phyloP scores from a whole-genome alignment of 2,797 vertebrate species.

The Cyclopterus lumpus region DNA sequence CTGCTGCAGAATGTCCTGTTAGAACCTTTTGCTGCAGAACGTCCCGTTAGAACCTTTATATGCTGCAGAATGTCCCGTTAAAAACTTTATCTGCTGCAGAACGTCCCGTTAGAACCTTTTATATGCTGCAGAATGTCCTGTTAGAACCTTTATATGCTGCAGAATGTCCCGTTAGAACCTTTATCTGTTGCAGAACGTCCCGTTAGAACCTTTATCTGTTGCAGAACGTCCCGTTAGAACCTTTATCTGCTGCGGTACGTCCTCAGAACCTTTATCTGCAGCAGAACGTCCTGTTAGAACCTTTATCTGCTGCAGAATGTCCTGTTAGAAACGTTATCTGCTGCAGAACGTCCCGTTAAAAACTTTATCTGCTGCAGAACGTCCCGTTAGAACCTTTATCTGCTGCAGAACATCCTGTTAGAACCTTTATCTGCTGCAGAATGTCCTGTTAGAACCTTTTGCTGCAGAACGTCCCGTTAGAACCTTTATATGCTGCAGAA shows the following conservation, averaged over 20 bases:
- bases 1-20: not conserved
- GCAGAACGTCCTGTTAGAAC: no score
- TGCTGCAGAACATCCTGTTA: no score
- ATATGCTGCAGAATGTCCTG: not conserved
- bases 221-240: not conserved
- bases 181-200: not conserved
- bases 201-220: not conserved
- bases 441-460: not conserved
- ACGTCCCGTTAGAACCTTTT: not conserved
- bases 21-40: no score
- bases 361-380: not conserved
- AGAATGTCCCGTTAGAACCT: not conserved
- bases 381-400: no score
- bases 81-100: no score
- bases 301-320: not conserved
- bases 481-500: not conserved
- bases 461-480: rapidly evolving
- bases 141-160: not conserved
- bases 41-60: not conserved
- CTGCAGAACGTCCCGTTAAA: not conserved
- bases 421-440: not conserved
- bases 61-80: not conserved
- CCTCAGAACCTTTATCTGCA: no score
- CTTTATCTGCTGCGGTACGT: rapidly evolving
- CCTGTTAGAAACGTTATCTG: not conserved